A percentile compares a stretch with the other conserved stretches of the same genome.
These are phyloP conservation scores for Eulemur rufifrons DNA, from an alignment of 2,113 vertebrate genomes.

Conservation along the genomic window DNA sequence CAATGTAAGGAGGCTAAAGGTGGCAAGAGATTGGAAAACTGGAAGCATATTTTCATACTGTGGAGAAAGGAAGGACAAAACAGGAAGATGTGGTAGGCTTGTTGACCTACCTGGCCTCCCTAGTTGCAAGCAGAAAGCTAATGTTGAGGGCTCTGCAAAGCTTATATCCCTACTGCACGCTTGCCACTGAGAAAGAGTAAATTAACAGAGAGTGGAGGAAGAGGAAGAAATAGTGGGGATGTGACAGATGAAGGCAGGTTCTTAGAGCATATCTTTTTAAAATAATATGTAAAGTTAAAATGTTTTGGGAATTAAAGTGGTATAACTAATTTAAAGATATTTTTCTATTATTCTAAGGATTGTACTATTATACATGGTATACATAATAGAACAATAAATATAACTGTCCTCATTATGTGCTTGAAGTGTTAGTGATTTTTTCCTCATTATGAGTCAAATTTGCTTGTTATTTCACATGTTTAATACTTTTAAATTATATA, in stretches of 20 bases:
- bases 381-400: background rate
- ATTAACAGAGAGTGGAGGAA: background rate
- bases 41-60: background rate
- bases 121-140: background rate
- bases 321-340: background rate
- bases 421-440: background rate
- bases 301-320: background rate
- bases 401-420: background rate
- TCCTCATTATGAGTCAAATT: background rate
- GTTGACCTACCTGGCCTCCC: background rate
- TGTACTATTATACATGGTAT: background rate
- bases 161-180: background rate
- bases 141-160: background rate
- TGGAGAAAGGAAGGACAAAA: background rate
- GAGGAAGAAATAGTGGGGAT: background rate
- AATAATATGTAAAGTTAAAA: background rate
- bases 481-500: background rate
- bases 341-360: background rate
- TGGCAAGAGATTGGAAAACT: background rate
- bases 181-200: background rate
- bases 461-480: background rate
- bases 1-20: background rate
- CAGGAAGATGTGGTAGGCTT: background rate
- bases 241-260: background rate
- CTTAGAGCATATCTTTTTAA: background rate